Base-by-base conservation (phyloP, 2,113 vertebrate genomes). In the Mastomys coucha region DNA sequence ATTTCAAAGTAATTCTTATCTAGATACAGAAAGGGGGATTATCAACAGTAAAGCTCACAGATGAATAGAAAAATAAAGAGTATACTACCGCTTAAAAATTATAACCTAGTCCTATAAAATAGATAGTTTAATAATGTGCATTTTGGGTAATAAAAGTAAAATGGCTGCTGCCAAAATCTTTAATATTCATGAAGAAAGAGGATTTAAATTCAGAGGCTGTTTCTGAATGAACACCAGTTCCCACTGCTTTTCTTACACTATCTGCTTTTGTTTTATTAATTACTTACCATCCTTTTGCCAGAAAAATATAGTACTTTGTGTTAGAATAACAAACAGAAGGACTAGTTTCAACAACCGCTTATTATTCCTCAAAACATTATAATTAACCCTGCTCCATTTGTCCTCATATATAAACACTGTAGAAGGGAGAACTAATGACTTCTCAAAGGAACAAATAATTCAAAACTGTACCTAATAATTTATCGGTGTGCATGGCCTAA, bases 301-400 rank as follows among this genome's bases (percentile, higher is more conserved):
- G 53, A 86, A 91, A 97, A 91, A 94, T 77, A 22, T 33, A 96
- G 75, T 82, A 82, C 56, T 94, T 96, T 82, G 20, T 94, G 19
- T 97, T 97, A 96, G 22, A 96, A 91, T 93, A 97, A 94, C 87
- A 96, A 97, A 95, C 86, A 93, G 65, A 91, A 31, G 77, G 96
- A 84, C 67, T 94, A 51, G 56, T 93, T 80, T 96, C 82, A 87
- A 84, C 87, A 96, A 69, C 73, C 39, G 19, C 91, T 96, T 95
- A 92, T 97, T 91, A 93, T 96, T 94, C 88, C 36, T 78, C 53
- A 91, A 90, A 95, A 94, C 24, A 49, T 94, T 69, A 77, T 91
- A 97, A 93, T 97, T 96, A 97, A 69, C 87, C 24, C n/a, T 75
- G 84, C 36, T 91, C 63, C 91, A 93, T 97, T 96, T 97, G 82